Base-by-base conservation (phyloP, 2,888 invertebrate genomes). In the Lycaena phlaeas region DNA sequence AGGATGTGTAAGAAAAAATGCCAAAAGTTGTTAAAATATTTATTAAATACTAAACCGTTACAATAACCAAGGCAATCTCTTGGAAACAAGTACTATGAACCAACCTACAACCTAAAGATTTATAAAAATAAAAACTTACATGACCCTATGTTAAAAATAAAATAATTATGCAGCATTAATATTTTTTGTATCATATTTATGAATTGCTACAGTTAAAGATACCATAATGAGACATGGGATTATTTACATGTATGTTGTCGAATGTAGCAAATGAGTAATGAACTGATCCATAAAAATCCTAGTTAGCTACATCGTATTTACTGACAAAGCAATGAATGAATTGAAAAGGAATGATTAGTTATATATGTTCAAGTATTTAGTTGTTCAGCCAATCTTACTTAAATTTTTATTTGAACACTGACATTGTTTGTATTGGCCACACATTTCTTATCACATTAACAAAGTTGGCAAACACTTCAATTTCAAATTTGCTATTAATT, bases 1-100 rank as follows among this genome's bases (percentile, higher is more conserved):
- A 73, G 78, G 77, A 68, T 60, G 71, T 74, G 75, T 76, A 77
- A 79, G 76, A 77, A 79, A n/a, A 77, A 79, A 82, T 68, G 66
- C 76, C 68, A 67, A 68, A 70, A 67, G 59, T 72, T 72, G 67
- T 79, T 65, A 70, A 68, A 78, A 64, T 67, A 55, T 81, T 82
- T 81, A 82, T 65, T 64, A 67, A 54, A 72, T 75, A 75, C 67
- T 71, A 64, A 73, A 76, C 71, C 64, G 65, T 71, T 75, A 78
- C 71, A 77, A 60, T 66, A 68, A 71, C 64, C 46, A 50, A 54
- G 52, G 38, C 40, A 51, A 49, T 46, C 44, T 52, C 43, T 46
- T 45, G 46, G 43, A 57, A 57, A 66, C 59, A 60, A 67, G 63
- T 60, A 58, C 59, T 54, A 62, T 55, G 60, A 60, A 61, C 59